A percentile compares a stretch with the other conserved stretches of the same genome.
phyloP scores from a whole-genome alignment of 2,888 invertebrate species.

The Eupithecia abbreviata region DNA sequence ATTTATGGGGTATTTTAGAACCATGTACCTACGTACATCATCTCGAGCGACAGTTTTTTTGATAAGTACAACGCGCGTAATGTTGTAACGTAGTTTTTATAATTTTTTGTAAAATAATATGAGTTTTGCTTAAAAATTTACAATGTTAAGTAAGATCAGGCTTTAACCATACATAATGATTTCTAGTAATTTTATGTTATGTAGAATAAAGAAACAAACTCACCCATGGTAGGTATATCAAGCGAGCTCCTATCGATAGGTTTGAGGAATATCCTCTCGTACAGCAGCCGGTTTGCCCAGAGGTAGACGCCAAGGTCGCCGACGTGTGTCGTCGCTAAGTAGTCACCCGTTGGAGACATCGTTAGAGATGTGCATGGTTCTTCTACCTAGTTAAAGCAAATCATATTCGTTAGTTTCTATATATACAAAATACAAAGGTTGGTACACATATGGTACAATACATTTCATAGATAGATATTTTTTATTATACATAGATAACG shows the following conservation, averaged over 20 bases:
- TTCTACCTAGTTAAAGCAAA: slow-evolving; percentile 81
- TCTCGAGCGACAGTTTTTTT: no score
- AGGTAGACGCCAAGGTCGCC: slow-evolving; percentile 95
- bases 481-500: no score
- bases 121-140: no score
- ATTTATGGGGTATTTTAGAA: no score
- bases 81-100: no score
- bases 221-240: slow-evolving; percentile 72
- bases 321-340: slow-evolving; percentile 94
- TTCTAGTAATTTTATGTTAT: background rate
- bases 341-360: slow-evolving; percentile 96
- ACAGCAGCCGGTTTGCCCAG: slow-evolving; percentile 96
- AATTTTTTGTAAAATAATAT: no score
- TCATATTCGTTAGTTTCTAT: background rate
- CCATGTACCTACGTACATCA: no score
- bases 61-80: no score
- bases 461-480: no score
- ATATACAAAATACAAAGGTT: no score
- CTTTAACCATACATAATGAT: background rate
- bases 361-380: slow-evolving; percentile 92
- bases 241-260: slow-evolving; percentile 83
- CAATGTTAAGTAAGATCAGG: background rate
- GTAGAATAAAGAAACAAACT: slow-evolving; percentile 47
- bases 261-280: slow-evolving; percentile 90
- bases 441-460: no score